phyloP scores from a whole-genome alignment of 2,888 invertebrate genomes.

The Thysanoteuthis rhombus region DNA sequence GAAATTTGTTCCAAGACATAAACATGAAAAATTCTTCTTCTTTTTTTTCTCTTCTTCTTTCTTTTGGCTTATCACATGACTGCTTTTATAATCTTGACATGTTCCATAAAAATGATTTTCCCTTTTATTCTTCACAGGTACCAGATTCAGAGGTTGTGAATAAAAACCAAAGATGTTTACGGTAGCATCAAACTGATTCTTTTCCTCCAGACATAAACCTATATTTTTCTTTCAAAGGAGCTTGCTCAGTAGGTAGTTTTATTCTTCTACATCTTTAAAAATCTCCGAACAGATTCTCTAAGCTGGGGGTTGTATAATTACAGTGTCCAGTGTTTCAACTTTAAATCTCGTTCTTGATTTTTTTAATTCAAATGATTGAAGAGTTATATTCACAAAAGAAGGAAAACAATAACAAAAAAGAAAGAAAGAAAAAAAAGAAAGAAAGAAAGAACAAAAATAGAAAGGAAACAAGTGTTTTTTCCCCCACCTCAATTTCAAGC shows the following conservation, averaged over 20 bases:
- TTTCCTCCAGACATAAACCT: neutral
- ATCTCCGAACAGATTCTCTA: neutral
- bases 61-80: conserved; percentile 12
- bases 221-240: neutral
- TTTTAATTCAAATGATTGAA: neutral
- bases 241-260: neutral
- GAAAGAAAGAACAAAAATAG: too few relatives aligned
- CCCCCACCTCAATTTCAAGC: neutral
- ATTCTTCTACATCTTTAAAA: neutral
- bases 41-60: neutral
- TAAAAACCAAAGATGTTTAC: neutral
- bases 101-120: neutral
- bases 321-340: neutral
- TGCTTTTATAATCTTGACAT: neutral
- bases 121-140: neutral
- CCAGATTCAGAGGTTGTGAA: neutral
- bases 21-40: too few relatives aligned
- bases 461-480: neutral
- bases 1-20: neutral
- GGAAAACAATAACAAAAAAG: neutral
- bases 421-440: neutral
- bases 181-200: neutral
- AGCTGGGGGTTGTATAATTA: neutral
- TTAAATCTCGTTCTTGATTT: neutral
- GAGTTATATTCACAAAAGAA: neutral